Percentiles rank a stretch among this genome's conserved stretches.
Conservation (phyloP, 2,113 vertebrate species). For the Melanocharis versteri region DNA sequence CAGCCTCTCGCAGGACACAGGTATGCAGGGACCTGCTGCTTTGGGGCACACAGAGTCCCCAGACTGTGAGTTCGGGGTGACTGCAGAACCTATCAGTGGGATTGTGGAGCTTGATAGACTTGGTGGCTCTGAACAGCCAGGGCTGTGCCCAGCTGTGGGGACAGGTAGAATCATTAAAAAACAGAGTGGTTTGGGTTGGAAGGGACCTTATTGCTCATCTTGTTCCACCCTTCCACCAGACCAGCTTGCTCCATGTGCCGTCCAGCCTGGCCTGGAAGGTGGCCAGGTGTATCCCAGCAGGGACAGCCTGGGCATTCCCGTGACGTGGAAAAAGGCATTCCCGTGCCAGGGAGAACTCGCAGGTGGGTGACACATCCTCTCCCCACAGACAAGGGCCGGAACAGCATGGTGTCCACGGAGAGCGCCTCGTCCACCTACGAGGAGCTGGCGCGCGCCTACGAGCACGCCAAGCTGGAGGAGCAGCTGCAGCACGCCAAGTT, state of each 20-base stretch:
- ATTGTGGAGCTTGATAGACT: rapidly evolving
- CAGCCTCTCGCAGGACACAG: conserved; percentile 97
- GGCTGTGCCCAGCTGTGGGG: background rate
- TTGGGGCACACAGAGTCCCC: background rate
- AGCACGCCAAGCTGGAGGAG: conserved; percentile 94
- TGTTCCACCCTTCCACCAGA: background rate
- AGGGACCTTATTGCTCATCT: background rate
- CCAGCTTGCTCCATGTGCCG: rapidly evolving
- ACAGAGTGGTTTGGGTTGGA: background rate
- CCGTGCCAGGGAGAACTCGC: rapidly evolving
- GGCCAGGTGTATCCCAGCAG: background rate
- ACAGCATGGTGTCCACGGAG: conserved; percentile 99
- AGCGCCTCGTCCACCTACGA: conserved; percentile 95
- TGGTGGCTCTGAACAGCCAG: background rate
- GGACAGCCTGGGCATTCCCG: background rate
- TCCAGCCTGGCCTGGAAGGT: background rate
- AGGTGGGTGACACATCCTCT: background rate
- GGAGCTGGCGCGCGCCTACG: conserved; percentile 91
- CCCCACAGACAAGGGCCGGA: conserved; percentile 89
- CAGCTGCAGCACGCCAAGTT: conserved; percentile 96
- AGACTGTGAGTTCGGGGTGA: rapidly evolving
- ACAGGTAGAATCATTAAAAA: background rate
- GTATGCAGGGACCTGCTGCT: conserved; percentile 45
- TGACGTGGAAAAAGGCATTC: rapidly evolving
- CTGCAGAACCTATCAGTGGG: rapidly evolving